Evolutionary conservation across 2,888 invertebrate species (phyloP), one percentile per base, ranked within the genome.

Genomic region (Petrolisthes cinctipes): DNA sequence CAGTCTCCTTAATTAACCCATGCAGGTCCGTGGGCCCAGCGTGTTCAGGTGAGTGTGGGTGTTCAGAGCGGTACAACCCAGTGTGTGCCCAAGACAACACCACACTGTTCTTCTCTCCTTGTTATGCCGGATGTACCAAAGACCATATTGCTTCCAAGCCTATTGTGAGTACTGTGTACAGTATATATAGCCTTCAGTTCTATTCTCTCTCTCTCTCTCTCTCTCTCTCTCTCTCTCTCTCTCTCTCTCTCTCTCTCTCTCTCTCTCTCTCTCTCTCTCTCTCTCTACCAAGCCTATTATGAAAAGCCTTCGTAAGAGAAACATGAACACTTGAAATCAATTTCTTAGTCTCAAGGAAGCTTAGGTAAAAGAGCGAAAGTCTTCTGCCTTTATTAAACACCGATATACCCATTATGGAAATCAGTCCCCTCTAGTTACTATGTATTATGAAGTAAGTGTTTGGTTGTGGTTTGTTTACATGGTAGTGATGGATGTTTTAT

Each of bases 61-160:
- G 93, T 91, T 83, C 92, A 88, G 91, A 91, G 5, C 92, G 93
- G 81, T 96, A 95, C 91, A 94, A 94, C 86, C 96, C 96, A 0
- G 94, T 96, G 53, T 96, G 95, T 91, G 92, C 94, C 3, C 93
- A 93, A 89, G 94, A 94, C 89, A 93, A 93, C 9, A 92, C 91
- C 0, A 92, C 93, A 7, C 86, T 86, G 9, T 96, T 94, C 92
- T 96, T 95, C 92, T 95, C 95, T 0, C 95, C 96, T 0, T 96
- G 96, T 92, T 95, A 95, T 91, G 96, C 96, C 4, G 96, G 96
- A 0, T 96, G 96, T 92, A 79, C 79, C 17, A 4, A 57, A n/a
- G 82, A 68, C 75, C 82, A 83, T 78, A 83, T n/a, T 17, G 61
- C 89, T n/a, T 83, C 84, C 51, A 83, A 82, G 4, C 84, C 89